Evolutionary conservation across 2,113 vertebrate species (phyloP).

Genomic region (Lethenteron reissneri): DNA sequence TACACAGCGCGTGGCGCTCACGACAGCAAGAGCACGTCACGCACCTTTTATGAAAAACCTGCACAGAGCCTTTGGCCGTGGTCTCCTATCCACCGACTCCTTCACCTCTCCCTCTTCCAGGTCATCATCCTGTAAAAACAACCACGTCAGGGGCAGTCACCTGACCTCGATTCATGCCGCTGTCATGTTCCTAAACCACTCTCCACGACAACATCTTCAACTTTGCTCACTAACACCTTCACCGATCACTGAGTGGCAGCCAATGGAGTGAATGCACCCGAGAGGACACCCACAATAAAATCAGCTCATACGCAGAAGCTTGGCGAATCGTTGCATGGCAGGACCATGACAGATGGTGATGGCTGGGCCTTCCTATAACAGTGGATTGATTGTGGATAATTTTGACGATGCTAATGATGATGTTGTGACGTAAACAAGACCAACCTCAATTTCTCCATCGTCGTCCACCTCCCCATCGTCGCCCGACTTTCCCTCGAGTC

Average conservation of each 20-base stretch:
- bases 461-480: constrained; percentile 89
- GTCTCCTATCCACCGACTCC: constrained; percentile 78
- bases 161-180: no score
- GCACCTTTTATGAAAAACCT: constrained; percentile 97
- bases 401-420: constrained; percentile 1
- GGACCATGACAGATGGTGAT: neutral
- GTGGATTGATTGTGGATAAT: no score
- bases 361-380: neutral
- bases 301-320: neutral
- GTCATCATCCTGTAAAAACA: constrained; percentile 61
- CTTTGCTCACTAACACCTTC: neutral
- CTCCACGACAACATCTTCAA: neutral
- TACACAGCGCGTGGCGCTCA: neutral
- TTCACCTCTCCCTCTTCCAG: constrained; percentile 94
- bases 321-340: neutral
- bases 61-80: constrained; percentile 75
- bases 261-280: neutral
- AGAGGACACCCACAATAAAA: neutral
- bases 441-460: constrained; percentile 66
- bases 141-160: no score
- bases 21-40: rapidly evolving
- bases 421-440: constrained; percentile 3
- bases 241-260: neutral
- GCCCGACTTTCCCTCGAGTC: constrained; percentile 70
- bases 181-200: neutral